Evolutionary conservation across 2,797 vertebrate species (phyloP).

Genomic region (Lophius americanus): DNA sequence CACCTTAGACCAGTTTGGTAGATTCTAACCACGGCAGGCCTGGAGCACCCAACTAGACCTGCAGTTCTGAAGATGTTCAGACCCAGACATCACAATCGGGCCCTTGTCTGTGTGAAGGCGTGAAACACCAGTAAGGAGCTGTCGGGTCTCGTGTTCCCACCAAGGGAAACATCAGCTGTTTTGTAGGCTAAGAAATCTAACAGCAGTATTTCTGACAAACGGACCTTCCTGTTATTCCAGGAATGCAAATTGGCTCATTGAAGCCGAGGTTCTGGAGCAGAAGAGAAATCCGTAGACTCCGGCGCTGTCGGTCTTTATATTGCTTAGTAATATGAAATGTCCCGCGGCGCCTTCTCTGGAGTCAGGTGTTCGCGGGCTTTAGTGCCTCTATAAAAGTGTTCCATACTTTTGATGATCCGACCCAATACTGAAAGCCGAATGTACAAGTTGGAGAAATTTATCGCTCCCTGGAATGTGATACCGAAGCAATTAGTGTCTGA

Average conservation of each 20-base stretch:
- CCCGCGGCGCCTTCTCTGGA: slow-evolving; percentile 50
- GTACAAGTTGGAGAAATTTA: slow-evolving; percentile 82
- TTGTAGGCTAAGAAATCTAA: slow-evolving; percentile 9
- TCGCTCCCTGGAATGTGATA: slow-evolving; percentile 80
- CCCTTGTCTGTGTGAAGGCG: slow-evolving; percentile 34
- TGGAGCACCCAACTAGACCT: too few relatives aligned
- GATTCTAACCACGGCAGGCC: too few relatives aligned
- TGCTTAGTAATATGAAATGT: slow-evolving; percentile 41
- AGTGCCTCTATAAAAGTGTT: slow-evolving; percentile 71
- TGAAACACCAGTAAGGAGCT: slow-evolving; percentile 35
- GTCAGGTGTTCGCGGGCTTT: slow-evolving; percentile 66
- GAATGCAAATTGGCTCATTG: slow-evolving; percentile 8
- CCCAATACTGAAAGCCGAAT: slow-evolving; percentile 66
- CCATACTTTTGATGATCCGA: slow-evolving; percentile 67
- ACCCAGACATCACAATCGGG: slow-evolving; percentile 44
- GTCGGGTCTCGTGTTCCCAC: slow-evolving; percentile 32
- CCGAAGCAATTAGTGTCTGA: slow-evolving; percentile 84
- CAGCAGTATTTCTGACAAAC: background rate
- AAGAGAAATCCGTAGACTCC: slow-evolving; percentile 30
- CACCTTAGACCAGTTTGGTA: too few relatives aligned
- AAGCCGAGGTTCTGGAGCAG: slow-evolving; percentile 18
- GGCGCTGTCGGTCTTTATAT: slow-evolving; percentile 27
- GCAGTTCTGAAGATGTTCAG: background rate
- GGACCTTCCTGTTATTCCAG: slow-evolving; percentile 1
- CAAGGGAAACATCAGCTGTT: slow-evolving; percentile 16